Evolutionary conservation across 1,140 invertebrate genomes (phyloP).

Genomic region (Zaprionus davidi): DNA sequence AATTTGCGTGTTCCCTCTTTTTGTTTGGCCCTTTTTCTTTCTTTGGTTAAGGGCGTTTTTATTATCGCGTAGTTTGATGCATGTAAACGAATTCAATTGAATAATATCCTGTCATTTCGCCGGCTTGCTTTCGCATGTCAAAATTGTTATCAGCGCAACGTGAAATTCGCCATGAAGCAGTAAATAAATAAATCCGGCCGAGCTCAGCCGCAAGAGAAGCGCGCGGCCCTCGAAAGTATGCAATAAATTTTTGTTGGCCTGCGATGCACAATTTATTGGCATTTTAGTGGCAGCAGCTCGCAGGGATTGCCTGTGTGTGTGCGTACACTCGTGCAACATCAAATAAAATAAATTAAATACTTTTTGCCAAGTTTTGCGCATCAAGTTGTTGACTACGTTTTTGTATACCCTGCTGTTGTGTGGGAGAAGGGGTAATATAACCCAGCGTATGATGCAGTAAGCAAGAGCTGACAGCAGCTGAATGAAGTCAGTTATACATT

Average conservation of each 20-base stretch:
- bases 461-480: not conserved
- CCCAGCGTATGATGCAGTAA: not conserved
- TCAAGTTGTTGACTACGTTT: not conserved
- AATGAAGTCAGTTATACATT: too few species aligned
- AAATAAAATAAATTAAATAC: constrained; percentile 77
- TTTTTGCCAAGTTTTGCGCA: constrained; percentile 46
- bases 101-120: constrained; percentile 83
- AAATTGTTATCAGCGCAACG: constrained; percentile 72
- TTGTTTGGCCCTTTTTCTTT: constrained; percentile 18
- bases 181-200: constrained; percentile 69
- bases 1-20: constrained; percentile 52
- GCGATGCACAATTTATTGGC: constrained; percentile 74
- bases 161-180: constrained; percentile 68
- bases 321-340: constrained; percentile 30
- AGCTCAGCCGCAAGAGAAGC: not conserved
- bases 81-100: constrained; percentile 83
- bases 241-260: constrained; percentile 68
- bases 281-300: constrained; percentile 68
- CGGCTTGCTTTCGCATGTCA: constrained; percentile 59
- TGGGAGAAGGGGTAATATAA: not conserved
- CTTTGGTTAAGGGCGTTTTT: constrained; percentile 67
- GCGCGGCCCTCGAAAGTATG: constrained; percentile 55
- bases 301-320: constrained; percentile 24
- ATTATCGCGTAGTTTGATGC: constrained; percentile 81
- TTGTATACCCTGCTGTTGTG: not conserved